Conservation (phyloP, 2,888 invertebrate species). For the Hypercompe scribonia region DNA sequence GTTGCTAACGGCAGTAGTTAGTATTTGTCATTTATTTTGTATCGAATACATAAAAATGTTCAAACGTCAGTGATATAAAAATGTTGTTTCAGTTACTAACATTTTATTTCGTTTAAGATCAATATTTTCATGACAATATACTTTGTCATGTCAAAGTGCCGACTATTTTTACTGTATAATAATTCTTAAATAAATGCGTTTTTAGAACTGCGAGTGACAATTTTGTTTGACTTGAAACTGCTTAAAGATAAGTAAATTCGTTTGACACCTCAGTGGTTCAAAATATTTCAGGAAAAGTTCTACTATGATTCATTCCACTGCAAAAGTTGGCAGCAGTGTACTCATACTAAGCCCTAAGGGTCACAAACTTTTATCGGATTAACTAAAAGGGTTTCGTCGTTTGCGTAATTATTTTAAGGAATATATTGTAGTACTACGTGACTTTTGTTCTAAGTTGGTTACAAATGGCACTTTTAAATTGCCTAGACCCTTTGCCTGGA, state of each 20-base stretch:
- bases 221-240: neutral
- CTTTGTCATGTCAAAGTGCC: too few relatives aligned
- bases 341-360: conserved; percentile 47
- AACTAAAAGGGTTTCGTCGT: conserved; percentile 65
- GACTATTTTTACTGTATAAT: too few relatives aligned
- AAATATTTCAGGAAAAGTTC: neutral
- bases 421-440: conserved; percentile 57
- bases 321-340: conserved; percentile 39
- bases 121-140: too few relatives aligned
- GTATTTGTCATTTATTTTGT: neutral
- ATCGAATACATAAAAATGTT: neutral
- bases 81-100: too few relatives aligned
- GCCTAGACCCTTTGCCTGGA: conserved; percentile 31
- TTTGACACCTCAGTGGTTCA: neutral
- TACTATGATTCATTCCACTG: neutral
- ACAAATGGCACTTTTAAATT: conserved; percentile 53
- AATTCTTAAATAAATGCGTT: too few relatives aligned
- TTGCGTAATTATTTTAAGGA: conserved; percentile 61
- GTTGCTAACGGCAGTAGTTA: neutral
- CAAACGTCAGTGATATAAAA: neutral
- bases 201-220: neutral
- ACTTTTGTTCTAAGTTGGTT: conserved; percentile 43
- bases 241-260: neutral
- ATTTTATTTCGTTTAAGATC: too few relatives aligned
- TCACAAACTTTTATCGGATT: conserved; percentile 67